Evolutionary conservation across 2,113 vertebrate genomes (phyloP).

Genomic region (Eurystomus gularis): DNA sequence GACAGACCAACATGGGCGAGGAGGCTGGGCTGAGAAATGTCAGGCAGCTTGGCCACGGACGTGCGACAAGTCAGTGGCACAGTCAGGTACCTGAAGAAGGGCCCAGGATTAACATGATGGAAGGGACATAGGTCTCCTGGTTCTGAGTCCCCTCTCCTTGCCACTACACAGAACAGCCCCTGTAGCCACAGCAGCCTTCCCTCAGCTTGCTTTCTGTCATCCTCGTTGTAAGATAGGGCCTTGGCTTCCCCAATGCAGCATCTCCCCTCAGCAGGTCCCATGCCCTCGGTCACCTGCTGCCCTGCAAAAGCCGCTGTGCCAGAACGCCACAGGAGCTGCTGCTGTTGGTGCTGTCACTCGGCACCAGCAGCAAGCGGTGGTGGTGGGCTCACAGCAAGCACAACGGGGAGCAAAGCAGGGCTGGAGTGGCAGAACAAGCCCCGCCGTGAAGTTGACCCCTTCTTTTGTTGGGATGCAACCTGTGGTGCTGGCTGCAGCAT

Average conservation of each 20-base stretch:
- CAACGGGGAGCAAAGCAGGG: background rate
- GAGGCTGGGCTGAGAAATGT: background rate
- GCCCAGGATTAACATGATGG: background rate
- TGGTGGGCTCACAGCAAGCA: background rate
- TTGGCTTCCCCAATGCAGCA: background rate
- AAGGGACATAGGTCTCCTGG: background rate
- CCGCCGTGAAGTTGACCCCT: background rate
- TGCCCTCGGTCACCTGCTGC: background rate
- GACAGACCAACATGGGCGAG: background rate
- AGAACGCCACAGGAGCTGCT: background rate
- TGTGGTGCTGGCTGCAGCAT: conserved; percentile 18
- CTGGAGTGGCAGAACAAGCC: background rate
- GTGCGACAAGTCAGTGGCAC: accelerated
- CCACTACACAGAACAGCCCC: background rate
- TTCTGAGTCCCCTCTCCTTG: background rate
- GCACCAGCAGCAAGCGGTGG: accelerated
- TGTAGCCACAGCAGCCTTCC: background rate
- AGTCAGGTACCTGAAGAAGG: background rate
- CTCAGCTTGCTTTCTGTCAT: background rate
- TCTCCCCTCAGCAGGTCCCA: background rate
- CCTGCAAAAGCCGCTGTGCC: background rate
- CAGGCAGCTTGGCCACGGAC: background rate
- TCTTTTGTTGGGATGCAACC: background rate
- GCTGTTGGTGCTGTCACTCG: background rate
- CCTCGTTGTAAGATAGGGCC: background rate